These are phyloP conservation scores for Drosophila mayaguana DNA, from an alignment of 2,888 invertebrate species.

Conservation along the genomic window DNA sequence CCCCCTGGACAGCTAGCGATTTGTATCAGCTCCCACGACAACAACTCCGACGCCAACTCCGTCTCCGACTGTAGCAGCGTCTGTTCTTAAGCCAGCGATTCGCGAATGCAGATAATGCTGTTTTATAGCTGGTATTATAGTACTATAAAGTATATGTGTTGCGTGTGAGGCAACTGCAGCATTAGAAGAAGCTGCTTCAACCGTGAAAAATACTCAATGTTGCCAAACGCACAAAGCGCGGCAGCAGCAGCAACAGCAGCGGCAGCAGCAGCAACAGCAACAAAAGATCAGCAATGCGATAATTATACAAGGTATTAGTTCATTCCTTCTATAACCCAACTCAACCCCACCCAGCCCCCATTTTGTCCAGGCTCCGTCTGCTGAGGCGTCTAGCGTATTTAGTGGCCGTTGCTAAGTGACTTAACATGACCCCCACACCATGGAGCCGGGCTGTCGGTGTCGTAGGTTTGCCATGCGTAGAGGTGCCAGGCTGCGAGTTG, in stretches of 20 bases:
- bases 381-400: slow-evolving; percentile 30
- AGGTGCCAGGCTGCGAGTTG: slow-evolving; percentile 78
- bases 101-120: slow-evolving; percentile 61
- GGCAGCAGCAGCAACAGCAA: slow-evolving; percentile 18
- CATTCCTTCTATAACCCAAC: slow-evolving; percentile 21
- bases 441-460: slow-evolving; percentile 19
- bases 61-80: slow-evolving; percentile 22
- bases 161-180: slow-evolving; percentile 64
- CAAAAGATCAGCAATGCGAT: slow-evolving; percentile 76
- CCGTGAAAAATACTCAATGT: slow-evolving; percentile 65
- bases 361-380: not conserved
- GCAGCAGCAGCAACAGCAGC: slow-evolving; percentile 13
- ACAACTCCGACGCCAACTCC: slow-evolving; percentile 12
- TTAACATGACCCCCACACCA: slow-evolving; percentile 68
- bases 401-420: slow-evolving; percentile 64
- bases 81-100: slow-evolving; percentile 67
- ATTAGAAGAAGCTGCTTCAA: slow-evolving; percentile 38
- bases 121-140: slow-evolving; percentile 9
- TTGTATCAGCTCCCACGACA: slow-evolving; percentile 69
- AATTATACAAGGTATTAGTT: slow-evolving; percentile 79
- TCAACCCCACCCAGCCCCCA: not conserved
- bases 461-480: slow-evolving; percentile 78
- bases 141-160: slow-evolving; percentile 35
- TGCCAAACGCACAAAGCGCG: slow-evolving; percentile 53
- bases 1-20: slow-evolving; percentile 40